Conservation (phyloP, 2,888 invertebrate genomes). For the Agelastica alni region DNA sequence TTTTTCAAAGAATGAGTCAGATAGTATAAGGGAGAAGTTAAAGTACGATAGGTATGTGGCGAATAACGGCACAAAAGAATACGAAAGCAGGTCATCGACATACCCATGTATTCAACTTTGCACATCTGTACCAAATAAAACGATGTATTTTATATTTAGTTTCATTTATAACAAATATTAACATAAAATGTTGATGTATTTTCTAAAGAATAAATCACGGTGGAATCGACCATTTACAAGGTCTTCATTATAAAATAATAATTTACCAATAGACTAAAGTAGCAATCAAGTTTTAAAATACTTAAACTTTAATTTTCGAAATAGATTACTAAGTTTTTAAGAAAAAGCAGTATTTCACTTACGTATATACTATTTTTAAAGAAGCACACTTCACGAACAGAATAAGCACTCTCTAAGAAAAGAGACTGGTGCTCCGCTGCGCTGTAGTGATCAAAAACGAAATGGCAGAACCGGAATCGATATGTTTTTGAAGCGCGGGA, state of each 20-base stretch:
- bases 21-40: constrained; percentile 9
- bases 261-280: too few species aligned
- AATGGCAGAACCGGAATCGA: constrained; percentile 51
- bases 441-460: constrained; percentile 39
- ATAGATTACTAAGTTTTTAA: background rate
- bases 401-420: constrained; percentile 46
- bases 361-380: constrained; percentile 57
- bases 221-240: constrained; percentile 42
- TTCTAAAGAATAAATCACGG: constrained; percentile 18
- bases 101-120: constrained; percentile 24
- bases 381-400: constrained; percentile 55
- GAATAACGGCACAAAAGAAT: constrained; percentile 42
- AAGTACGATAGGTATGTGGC: constrained; percentile 17
- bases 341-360: constrained; percentile 42
- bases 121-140: constrained; percentile 1
- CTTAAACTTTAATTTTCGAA: background rate
- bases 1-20: constrained; percentile 16
- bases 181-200: constrained; percentile 5
- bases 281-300: too few species aligned
- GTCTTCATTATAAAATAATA: constrained; percentile 20
- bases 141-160: background rate
- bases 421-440: constrained; percentile 43
- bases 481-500: constrained; percentile 44
- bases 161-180: background rate
- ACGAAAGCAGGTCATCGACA: constrained; percentile 45